phyloP scores from a whole-genome alignment of 2,113 vertebrate species.

The Sisor rabdophorus region DNA sequence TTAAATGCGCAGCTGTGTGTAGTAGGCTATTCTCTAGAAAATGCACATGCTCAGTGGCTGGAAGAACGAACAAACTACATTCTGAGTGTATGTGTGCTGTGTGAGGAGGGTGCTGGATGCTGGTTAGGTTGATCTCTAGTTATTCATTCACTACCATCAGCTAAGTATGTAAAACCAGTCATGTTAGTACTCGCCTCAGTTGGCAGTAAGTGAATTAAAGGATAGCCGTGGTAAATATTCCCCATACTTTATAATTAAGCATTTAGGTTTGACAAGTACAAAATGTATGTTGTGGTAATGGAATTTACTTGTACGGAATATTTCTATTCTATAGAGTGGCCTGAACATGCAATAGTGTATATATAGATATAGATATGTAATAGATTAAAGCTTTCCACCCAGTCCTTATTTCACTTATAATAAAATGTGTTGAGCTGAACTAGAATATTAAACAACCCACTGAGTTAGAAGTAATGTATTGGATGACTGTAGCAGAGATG shows the following conservation, averaged over 20 bases:
- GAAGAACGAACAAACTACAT: conserved; percentile 56
- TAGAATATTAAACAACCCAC: conserved; percentile 34
- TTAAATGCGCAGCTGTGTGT: conserved; percentile 47
- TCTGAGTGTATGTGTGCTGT: conserved; percentile 32
- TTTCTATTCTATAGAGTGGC: not conserved
- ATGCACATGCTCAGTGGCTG: conserved; percentile 56
- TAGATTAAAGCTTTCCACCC: conserved; percentile 15
- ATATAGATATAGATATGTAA: not conserved
- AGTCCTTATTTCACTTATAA: conserved; percentile 25
- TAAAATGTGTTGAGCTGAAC: conserved; percentile 34
- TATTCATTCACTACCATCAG: conserved; percentile 52
- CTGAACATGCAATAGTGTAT: not conserved
- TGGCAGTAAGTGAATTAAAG: not conserved
- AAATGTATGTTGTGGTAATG: not conserved
- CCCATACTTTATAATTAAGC: not conserved
- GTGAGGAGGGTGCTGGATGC: conserved; percentile 55
- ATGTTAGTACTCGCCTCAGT: not conserved
- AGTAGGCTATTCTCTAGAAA: conserved; percentile 60
- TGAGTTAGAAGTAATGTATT: conserved; percentile 15
- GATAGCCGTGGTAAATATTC: not conserved
- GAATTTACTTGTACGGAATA: not conserved
- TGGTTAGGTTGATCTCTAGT: conserved; percentile 64
- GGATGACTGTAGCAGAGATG: conserved; percentile 47
- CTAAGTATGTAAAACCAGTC: not conserved
- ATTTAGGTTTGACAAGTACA: not conserved